Percentiles rank a stretch among this genome's conserved stretches.
Conservation (phyloP, 2,797 vertebrate genomes). For the Gallinago solitaria region DNA sequence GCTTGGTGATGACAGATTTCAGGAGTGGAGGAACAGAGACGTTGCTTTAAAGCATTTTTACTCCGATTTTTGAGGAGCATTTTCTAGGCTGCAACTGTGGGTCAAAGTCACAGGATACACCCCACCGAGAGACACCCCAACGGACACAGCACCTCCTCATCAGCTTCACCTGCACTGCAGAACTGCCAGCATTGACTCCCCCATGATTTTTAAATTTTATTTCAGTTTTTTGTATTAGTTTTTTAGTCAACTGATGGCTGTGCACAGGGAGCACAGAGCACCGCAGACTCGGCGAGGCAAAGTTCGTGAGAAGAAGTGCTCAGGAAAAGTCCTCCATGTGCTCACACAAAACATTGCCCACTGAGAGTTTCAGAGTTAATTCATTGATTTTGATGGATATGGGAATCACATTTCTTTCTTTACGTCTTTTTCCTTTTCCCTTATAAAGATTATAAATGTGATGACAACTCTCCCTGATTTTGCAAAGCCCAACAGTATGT, state of each 20-base stretch:
- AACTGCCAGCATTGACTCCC: neutral
- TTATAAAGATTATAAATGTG: neutral
- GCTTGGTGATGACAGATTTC: neutral
- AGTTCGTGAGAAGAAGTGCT: neutral
- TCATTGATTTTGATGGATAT: neutral
- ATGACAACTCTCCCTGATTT: neutral
- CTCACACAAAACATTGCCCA: neutral
- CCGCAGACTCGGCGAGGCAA: accelerated
- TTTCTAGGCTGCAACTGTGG: neutral
- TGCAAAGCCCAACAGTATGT: neutral
- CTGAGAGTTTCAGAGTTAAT: neutral
- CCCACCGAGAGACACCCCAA: neutral
- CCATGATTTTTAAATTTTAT: neutral
- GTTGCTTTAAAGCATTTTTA: neutral
- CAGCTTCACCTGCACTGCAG: neutral
- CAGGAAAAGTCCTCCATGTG: neutral
- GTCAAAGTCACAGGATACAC: neutral
- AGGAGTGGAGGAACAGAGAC: neutral
- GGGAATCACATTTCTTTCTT: neutral
- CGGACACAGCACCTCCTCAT: neutral
- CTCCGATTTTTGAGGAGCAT: neutral
- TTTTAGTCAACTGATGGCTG: neutral
- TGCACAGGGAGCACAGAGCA: neutral
- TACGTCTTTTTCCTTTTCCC: neutral
- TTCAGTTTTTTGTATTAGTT: neutral